Base-by-base conservation (phyloP, 2,888 invertebrate species). In the Drosophila kambysellisi region DNA sequence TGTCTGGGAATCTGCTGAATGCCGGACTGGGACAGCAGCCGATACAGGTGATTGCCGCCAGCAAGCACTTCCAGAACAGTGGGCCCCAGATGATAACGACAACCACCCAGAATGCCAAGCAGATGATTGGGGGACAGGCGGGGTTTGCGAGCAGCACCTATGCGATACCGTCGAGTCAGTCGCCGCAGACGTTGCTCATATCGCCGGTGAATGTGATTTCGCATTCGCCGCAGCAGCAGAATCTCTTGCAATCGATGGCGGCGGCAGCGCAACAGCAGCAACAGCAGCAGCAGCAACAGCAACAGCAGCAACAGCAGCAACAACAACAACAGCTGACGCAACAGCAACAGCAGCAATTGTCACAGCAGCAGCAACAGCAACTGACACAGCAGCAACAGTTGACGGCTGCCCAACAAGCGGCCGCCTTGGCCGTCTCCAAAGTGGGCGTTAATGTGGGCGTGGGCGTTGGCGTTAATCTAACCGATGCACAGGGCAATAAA, bases 41-140 rank as follows among this genome's bases (percentile, higher is more conserved):
- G 15, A 93, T 94, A 48, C 93, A 97, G 95, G 96, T 97, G 68
- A 90, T 97, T 76, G 95, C 97, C 9, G 95, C 96, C 29, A 95
- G 96, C 33, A 98, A 98, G 91, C 96, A 97, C 5, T 97, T 97
- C 92, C 97, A 97, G 92, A 95, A 97, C 53, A 96, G 96, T 82
- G 96, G 96, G 80, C 97, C 96, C 0, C 97, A 97, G 90, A 97
- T 98, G 97, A 93, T 98, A 48, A 96, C 97, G 0, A 95, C 97
- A 0, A 92, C 92, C 4, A 91, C 93, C 0, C 96, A 96, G 91
- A 96, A 96, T 68, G 83, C 92, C 48, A 96, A 96, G 90, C 96
- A 95, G 90, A 96, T 96, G 74, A 92, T 96, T 30, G 91, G 92
- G 0, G 92, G 91, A 0, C 92, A 92, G 72, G 66, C 91, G 35